Evolutionary conservation across 2,113 vertebrate genomes (phyloP).

Genomic region (Baryphthengus martii): DNA sequence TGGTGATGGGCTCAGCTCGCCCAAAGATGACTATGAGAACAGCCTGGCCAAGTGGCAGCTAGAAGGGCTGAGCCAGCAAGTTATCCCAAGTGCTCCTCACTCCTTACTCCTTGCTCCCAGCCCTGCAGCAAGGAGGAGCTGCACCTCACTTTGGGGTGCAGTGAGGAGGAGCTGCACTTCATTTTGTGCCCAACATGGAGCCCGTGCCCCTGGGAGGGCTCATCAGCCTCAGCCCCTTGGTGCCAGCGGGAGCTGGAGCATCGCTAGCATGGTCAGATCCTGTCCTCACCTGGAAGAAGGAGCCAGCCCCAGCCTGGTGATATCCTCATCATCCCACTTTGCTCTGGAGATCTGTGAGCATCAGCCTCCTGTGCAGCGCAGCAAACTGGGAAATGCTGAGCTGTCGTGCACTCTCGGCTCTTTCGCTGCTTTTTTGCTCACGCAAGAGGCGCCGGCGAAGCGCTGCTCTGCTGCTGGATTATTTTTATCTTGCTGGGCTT

Average conservation of each 20-base stretch:
- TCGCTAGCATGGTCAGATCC: accelerated
- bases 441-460: accelerated
- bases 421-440: neutral
- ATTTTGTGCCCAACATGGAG: accelerated
- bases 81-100: neutral
- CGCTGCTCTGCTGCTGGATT: neutral
- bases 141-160: neutral
- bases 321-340: neutral
- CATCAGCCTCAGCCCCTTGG: neutral
- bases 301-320: neutral
- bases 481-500: neutral
- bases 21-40: neutral
- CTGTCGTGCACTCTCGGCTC: accelerated
- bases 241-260: neutral
- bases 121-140: neutral
- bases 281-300: neutral
- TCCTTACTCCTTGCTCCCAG: neutral
- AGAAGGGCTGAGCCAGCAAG: neutral
- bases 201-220: accelerated
- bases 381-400: accelerated
- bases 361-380: neutral
- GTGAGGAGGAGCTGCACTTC: neutral
- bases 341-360: neutral
- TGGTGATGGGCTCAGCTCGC: neutral
- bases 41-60: neutral